Percentiles rank a stretch among this genome's conserved stretches.
Conservation (phyloP, 2,888 invertebrate genomes). For the Escarpia spicata region DNA sequence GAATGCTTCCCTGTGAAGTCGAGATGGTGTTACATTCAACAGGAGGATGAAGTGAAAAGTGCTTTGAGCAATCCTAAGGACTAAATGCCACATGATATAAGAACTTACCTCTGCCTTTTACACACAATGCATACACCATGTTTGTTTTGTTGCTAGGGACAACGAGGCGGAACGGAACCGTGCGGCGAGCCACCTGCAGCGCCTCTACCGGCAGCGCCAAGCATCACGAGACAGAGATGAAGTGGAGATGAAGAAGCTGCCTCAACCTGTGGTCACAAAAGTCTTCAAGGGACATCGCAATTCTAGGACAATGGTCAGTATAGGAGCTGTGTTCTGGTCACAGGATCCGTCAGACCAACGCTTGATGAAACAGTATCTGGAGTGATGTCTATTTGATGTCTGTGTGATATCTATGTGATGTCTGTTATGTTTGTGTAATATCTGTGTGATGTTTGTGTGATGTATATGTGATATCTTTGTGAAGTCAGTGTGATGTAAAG, state of each 20-base stretch:
- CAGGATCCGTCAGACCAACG: neutral
- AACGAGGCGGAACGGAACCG: slow-evolving; percentile 49
- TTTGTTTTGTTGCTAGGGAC: slow-evolving; percentile 7
- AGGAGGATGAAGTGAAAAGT: too few relatives aligned
- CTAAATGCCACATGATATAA: too few relatives aligned
- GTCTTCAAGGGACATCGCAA: slow-evolving; percentile 84
- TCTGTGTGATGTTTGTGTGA: too few relatives aligned
- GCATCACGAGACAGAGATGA: slow-evolving; percentile 55
- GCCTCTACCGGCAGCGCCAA: slow-evolving; percentile 52
- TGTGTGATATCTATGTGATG: too few relatives aligned
- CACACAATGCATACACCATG: neutral
- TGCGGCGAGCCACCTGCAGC: slow-evolving; percentile 57
- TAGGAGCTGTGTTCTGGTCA: neutral
- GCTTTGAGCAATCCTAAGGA: too few relatives aligned
- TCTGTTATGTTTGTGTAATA: too few relatives aligned
- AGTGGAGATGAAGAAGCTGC: slow-evolving; percentile 51
- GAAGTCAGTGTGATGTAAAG: too few relatives aligned
- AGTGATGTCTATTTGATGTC: too few relatives aligned
- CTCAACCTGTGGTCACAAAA: slow-evolving; percentile 69
- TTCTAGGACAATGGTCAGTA: slow-evolving; percentile 70
- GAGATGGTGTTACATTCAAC: too few relatives aligned
- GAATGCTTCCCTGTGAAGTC: too few relatives aligned
- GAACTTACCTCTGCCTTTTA: neutral
- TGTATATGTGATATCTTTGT: too few relatives aligned
- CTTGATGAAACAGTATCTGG: too few relatives aligned